Base-by-base conservation (phyloP, 2,797 vertebrate genomes). In the Microhierax caerulescens region DNA sequence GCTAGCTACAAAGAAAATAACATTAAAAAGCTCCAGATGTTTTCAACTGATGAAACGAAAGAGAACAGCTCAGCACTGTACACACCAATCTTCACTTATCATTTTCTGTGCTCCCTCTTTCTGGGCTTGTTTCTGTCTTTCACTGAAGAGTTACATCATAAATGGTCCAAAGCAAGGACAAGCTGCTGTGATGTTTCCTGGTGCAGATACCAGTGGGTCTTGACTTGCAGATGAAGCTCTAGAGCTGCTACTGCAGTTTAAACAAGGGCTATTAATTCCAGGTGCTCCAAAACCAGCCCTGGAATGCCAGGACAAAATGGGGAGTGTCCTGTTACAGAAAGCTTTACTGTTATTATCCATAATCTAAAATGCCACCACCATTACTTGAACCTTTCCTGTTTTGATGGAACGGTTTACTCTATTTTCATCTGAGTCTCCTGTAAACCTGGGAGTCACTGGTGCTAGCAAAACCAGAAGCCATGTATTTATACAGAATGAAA, bases 21-120 rank as follows among this genome's bases (percentile, higher is more conserved):
- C 18, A 32, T 93, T 61, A 84, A 91, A 95, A 95, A 77, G 60
- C 81, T 91, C 91, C 91, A 96, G 94, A 91, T 94, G 85, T 95
- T 95, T 95, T 85, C 86, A 74, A 50, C 27, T 74, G 81, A 91
- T 91, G 64, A 85, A 88, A 53, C 39, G 39, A 67, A 77, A 90
- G 53, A 61, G 74, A 88, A 64, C 28, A 82, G 67, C 64, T 95
- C 84, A 63, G 72, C 72, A 19, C 60, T 50, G 75, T 53, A 61
- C n/a, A 25, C 57, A 59, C 34, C 45, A 28, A 6, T 90, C 91
- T 75, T 93, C 87, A 64, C 72, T 94, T 81, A 43, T 76, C 9
- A 28, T 83, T 86, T 79, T 74, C 68, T 75, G 43, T 76, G 60
- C 28, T 77, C n/a, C 19, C 15, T 72, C 64, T 95, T 22, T 85